Evolutionary conservation across 2,888 invertebrate genomes (phyloP), one percentile per base, ranked within the genome.

Genomic region (Calliphora vomitoria): DNA sequence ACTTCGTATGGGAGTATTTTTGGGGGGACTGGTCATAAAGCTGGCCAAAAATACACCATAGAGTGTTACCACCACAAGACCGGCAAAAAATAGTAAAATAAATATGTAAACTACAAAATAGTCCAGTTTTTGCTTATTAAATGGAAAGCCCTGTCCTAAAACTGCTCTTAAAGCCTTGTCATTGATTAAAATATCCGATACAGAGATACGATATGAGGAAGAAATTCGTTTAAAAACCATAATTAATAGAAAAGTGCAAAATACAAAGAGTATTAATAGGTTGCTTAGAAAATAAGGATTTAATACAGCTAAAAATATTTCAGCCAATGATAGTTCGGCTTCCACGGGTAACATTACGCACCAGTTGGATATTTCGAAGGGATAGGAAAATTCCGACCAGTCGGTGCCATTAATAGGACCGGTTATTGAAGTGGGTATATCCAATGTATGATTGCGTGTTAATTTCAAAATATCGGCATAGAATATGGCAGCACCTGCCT

Each of bases 311-410:
- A 55, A 31, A 55, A 78, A 86, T 8, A 88, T 74, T 20, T 86
- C 76, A 0, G 58, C 44, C 1, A 66, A 50, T 3, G 79, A 18
- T 25, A 88, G 18, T 25, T 71, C 60, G 5, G 41, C 25, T 15
- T 88, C 88, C 4, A 86, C 47, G 0, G 88, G 88, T 25, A 87
- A 41, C 81, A 87, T 64, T 3, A 87, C 41, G 62, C 87, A 87
- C 84, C 80, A 86, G 11, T 68, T 69, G 2, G 25, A 18, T 31
- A 83, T 50, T 44, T 83, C 86, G 10, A 53, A 72, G 15, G 86
- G 88, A 66, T 88, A 86, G 10, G 83, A 80, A 41, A 31, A 80
- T 20, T 74, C 68, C 4, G 31, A 18, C 47, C 35, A 83, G n/a
- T 83, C 53, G 55, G 60, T 74, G 25, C 35, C 25, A 25, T 72